Percentiles rank a stretch among this genome's conserved stretches.
Evolutionary conservation across 2,888 invertebrate species (phyloP).

Genomic region (Pycnomerus fuliginosus): DNA sequence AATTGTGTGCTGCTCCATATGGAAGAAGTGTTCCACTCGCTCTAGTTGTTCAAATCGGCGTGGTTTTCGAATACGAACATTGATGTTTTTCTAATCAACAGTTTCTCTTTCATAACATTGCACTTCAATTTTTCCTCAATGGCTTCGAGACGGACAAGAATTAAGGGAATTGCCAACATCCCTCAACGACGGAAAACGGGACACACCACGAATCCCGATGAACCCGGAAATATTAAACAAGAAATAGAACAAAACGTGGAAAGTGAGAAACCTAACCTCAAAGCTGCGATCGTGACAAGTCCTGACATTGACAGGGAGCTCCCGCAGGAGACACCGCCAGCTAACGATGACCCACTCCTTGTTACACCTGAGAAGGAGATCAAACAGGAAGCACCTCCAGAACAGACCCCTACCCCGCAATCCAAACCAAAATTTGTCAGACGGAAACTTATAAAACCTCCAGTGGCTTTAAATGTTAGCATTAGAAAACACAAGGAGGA

Average conservation of each 20-base stretch:
- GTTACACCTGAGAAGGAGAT: background rate
- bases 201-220: background rate
- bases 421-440: constrained; percentile 11
- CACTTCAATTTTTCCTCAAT: constrained; percentile 3
- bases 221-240: constrained; percentile 57
- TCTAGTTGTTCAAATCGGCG: constrained; percentile 10
- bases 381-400: background rate
- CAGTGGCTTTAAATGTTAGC: constrained; percentile 31
- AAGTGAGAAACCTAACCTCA: constrained; percentile 10
- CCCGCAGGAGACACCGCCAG: background rate
- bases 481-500: constrained; percentile 25
- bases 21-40: constrained; percentile 14
- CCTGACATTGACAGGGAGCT: background rate
- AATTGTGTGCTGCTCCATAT: constrained; percentile 23
- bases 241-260: constrained; percentile 7
- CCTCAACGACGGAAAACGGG: background rate
- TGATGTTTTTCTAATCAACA: constrained; percentile 12
- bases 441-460: constrained; percentile 39
- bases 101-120: constrained; percentile 50
- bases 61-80: constrained; percentile 27
- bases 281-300: background rate
- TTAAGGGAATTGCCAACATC: background rate
- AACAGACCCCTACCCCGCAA: background rate
- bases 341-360: background rate
- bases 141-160: background rate